Evolutionary conservation across 2,888 invertebrate species (phyloP).

Genomic region (Paralinhomoeus sp.): DNA sequence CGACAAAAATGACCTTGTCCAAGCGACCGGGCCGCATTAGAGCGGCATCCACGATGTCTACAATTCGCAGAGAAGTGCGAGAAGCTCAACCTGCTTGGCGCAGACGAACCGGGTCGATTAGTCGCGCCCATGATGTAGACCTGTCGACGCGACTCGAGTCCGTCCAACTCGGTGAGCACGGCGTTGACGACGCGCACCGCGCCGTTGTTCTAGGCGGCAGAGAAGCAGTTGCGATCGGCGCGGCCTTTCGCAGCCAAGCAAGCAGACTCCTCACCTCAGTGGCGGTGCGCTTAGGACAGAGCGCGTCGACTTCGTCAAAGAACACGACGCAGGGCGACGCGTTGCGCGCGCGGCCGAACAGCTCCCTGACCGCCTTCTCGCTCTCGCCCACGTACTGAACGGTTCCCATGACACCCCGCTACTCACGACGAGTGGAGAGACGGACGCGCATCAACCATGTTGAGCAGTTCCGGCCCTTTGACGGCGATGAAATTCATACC

Average conservation of each 20-base stretch:
- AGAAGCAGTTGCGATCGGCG: no score
- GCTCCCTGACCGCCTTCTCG: slow-evolving; percentile 80
- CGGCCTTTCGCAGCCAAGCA: no score
- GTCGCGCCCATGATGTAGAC: slow-evolving; percentile 88
- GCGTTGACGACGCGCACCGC: slow-evolving; percentile 68
- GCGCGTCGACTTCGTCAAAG: slow-evolving; percentile 88
- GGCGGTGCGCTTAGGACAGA: slow-evolving; percentile 67
- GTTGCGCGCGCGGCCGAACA: slow-evolving; percentile 76
- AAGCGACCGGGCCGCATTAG: slow-evolving; percentile 68
- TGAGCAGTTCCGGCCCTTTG: slow-evolving; percentile 87
- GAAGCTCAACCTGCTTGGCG: no score
- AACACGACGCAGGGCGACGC: slow-evolving; percentile 94
- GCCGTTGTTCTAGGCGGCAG: slow-evolving; percentile 27
- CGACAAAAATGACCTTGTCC: slow-evolving; percentile 69
- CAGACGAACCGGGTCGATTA: slow-evolving; percentile 58
- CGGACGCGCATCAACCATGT: no score
- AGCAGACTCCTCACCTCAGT: slow-evolving; percentile 33
- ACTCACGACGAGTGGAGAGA: no score
- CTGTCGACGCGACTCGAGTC: slow-evolving; percentile 63
- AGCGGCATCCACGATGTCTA: slow-evolving; percentile 76
- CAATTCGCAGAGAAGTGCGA: slow-evolving; percentile 5
- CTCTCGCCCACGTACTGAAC: slow-evolving; percentile 81
- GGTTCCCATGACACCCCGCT: background rate
- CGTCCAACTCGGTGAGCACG: slow-evolving; percentile 93
- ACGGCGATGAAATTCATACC: slow-evolving; percentile 96